A percentile compares a stretch with the other conserved stretches of the same genome.
phyloP scores from a whole-genome alignment of 2,888 invertebrate genomes.

The Tuberolachnus salignus region DNA sequence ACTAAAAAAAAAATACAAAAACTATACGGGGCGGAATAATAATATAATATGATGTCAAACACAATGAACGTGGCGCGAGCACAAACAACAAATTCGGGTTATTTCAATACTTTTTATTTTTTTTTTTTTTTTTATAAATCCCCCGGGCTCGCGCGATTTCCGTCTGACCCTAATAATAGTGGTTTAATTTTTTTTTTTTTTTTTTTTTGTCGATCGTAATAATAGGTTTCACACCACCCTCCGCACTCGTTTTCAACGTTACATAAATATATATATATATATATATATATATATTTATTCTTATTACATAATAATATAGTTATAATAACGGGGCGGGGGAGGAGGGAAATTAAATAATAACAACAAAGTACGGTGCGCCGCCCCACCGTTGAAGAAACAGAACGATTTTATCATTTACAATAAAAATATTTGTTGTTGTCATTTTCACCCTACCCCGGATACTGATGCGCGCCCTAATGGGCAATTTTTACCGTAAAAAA shows the following conservation, averaged over 20 bases:
- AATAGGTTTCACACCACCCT: slow-evolving; percentile 52
- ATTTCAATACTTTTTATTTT: not conserved
- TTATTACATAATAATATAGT: not conserved
- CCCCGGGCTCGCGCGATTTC: slow-evolving; percentile 14
- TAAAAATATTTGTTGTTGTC: not conserved
- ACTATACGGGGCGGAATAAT: not conserved
- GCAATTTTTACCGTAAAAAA: too few species aligned
- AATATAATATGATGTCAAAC: not conserved
- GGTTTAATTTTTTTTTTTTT: slow-evolving; percentile 26
- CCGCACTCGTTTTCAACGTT: not conserved
- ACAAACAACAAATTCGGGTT: not conserved
- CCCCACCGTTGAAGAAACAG: not conserved
- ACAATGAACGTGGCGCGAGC: not conserved
- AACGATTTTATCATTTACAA: not conserved
- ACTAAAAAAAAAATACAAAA: too few species aligned
- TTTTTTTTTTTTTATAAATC: not conserved
- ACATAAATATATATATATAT: not conserved
- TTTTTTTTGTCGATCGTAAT: slow-evolving; percentile 11
- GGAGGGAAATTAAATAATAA: too few species aligned
- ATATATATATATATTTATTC: too few species aligned
- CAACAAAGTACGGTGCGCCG: slow-evolving; percentile 17
- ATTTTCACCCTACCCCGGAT: too few species aligned
- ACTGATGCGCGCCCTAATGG: too few species aligned
- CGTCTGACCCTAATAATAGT: slow-evolving; percentile 41
- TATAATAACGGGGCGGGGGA: too few species aligned